phyloP scores from a whole-genome alignment of 2,113 vertebrate species.

The Cyanistes caeruleus region DNA sequence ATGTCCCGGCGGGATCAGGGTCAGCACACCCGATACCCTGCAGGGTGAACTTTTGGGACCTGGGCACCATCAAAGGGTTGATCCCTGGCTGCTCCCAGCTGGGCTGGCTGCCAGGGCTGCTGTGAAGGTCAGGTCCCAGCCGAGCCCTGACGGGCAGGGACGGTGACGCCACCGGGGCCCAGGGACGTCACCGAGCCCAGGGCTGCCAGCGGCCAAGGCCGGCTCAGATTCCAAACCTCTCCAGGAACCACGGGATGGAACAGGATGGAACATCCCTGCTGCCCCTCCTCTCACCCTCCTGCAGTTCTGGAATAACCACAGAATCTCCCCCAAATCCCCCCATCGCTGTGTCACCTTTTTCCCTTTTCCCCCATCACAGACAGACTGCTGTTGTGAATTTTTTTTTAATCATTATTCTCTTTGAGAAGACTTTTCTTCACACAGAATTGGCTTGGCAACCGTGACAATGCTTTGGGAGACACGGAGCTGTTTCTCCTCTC shows the following conservation, averaged over 20 bases:
- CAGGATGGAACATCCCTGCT: accelerated
- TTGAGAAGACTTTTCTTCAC: background rate
- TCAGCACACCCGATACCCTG: background rate
- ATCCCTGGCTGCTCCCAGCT: background rate
- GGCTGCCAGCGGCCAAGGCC: background rate
- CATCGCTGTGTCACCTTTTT: background rate
- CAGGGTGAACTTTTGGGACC: background rate
- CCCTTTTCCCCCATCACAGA: background rate
- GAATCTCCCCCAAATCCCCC: too few species aligned
- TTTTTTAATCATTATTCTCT: background rate
- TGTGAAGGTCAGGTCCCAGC: background rate
- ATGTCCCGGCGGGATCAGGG: accelerated
- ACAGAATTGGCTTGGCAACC: conserved; percentile 21
- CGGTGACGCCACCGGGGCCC: background rate
- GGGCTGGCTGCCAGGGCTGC: background rate
- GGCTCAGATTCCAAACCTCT: background rate
- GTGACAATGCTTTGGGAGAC: conserved; percentile 6
- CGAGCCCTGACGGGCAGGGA: background rate
- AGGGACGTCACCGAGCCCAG: background rate
- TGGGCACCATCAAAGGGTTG: background rate
- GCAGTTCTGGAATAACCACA: background rate
- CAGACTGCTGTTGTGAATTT: background rate
- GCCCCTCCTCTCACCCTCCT: background rate
- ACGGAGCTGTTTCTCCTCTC: background rate
- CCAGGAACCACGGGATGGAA: accelerated